These are phyloP conservation scores for Agriopis aurantiaria DNA, from an alignment of 2,888 invertebrate species.

Conservation along the genomic window DNA sequence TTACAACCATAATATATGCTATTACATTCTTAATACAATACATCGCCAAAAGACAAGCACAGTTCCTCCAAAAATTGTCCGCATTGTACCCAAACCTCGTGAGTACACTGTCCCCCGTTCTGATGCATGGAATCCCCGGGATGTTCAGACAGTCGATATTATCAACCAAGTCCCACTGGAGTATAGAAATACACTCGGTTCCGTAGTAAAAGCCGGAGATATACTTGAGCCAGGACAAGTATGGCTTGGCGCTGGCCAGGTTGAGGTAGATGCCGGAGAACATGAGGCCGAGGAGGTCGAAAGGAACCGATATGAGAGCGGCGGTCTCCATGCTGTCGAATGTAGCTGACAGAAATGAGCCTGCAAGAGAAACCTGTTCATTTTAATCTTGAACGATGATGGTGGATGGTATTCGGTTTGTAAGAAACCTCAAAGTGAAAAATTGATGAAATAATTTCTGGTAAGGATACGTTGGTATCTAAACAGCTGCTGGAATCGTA, in stretches of 20 bases:
- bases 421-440: neutral
- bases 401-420: neutral
- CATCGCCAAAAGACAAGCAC: conserved; percentile 72
- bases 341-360: conserved; percentile 89
- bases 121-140: conserved; percentile 86
- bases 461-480: too few species aligned
- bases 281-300: conserved; percentile 88
- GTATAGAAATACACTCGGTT: conserved; percentile 89
- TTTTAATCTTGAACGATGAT: conserved; percentile 8
- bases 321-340: conserved; percentile 90
- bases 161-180: conserved; percentile 88
- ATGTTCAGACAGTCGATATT: conserved; percentile 86
- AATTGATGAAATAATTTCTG: neutral
- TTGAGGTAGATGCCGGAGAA: conserved; percentile 90
- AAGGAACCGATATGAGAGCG: conserved; percentile 89
- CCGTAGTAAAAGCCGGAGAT: conserved; percentile 90
- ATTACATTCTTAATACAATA: conserved; percentile 71
- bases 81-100: conserved; percentile 83
- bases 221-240: conserved; percentile 87
- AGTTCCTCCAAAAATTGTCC: conserved; percentile 75
- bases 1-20: conserved; percentile 76
- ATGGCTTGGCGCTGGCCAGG: conserved; percentile 84
- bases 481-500: too few species aligned
- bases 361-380: conserved; percentile 63
- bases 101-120: conserved; percentile 87